Conservation (phyloP, 2,888 invertebrate species). For the Serripes groenlandicus region DNA sequence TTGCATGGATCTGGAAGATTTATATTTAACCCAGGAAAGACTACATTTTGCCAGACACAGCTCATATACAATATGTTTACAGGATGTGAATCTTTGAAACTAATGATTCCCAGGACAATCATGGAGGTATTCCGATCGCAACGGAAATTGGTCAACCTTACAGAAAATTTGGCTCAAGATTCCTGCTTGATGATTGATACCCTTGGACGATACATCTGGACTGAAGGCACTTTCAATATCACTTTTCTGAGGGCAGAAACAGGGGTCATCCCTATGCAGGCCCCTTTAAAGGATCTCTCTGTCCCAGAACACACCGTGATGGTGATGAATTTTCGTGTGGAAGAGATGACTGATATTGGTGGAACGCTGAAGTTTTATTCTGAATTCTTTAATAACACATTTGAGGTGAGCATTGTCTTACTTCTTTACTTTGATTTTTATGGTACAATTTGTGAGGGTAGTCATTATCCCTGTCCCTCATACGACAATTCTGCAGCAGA, state of each 20-base stretch:
- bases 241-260: slow-evolving; percentile 77
- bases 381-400: slow-evolving; percentile 11
- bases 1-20: no score
- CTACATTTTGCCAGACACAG: no score
- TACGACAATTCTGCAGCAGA: no score
- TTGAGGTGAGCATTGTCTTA: slow-evolving; percentile 2
- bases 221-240: slow-evolving; percentile 65
- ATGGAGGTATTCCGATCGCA: slow-evolving; percentile 14
- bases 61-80: not conserved
- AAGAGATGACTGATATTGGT: slow-evolving; percentile 92
- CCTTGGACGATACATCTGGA: slow-evolving; percentile 67
- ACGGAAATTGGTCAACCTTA: not conserved
- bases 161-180: slow-evolving; percentile 33
- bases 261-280: slow-evolving; percentile 87
- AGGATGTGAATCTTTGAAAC: slow-evolving; percentile 55
- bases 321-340: slow-evolving; percentile 90
- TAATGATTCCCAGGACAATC: slow-evolving; percentile 48
- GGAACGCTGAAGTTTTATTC: slow-evolving; percentile 88
- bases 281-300: slow-evolving; percentile 58
- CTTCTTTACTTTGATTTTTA: not conserved
- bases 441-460: not conserved
- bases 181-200: slow-evolving; percentile 67
- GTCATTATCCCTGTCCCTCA: not conserved
- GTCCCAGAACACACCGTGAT: slow-evolving; percentile 70
- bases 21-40: no score